phyloP scores from a whole-genome alignment of 1,140 invertebrate genomes.

The Apis florea region DNA sequence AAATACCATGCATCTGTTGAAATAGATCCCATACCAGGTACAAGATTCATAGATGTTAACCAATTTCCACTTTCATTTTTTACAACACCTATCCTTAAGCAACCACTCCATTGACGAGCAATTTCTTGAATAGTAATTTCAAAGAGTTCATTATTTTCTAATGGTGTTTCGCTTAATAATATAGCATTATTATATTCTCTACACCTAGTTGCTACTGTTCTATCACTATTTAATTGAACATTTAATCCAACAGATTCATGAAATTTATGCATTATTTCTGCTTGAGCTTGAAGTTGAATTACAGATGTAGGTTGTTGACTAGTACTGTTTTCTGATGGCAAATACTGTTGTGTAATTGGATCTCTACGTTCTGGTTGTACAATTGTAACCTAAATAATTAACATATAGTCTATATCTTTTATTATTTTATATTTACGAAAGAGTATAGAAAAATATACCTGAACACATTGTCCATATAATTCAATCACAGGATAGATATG shows the following conservation, averaged over 20 bases:
- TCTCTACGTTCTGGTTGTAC: conserved; percentile 77
- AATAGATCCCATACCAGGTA: conserved; percentile 82
- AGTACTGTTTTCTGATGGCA: conserved; percentile 78
- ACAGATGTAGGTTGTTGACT: conserved; percentile 79
- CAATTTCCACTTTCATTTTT: conserved; percentile 74
- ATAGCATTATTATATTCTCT: conserved; percentile 86
- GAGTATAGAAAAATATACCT: conserved; percentile 81
- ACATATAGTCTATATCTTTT: neutral
- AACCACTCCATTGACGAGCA: conserved; percentile 86
- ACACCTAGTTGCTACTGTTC: conserved; percentile 84
- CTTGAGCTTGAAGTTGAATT: conserved; percentile 74
- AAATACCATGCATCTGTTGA: conserved; percentile 85
- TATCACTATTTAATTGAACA: conserved; percentile 85
- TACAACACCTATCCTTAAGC: conserved; percentile 86
- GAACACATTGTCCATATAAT: conserved; percentile 96
- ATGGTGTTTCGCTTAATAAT: conserved; percentile 86
- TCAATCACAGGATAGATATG: conserved; percentile 97
- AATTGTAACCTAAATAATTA: conserved; percentile 74
- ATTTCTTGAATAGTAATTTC: conserved; percentile 86
- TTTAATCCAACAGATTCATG: conserved; percentile 89
- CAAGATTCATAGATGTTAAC: conserved; percentile 85
- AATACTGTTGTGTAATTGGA: conserved; percentile 75
- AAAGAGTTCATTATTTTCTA: conserved; percentile 88
- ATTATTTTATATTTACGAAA: neutral
- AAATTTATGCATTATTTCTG: conserved; percentile 79